phyloP scores from a whole-genome alignment of 1,140 invertebrate genomes.

The Drosophila sp. region DNA sequence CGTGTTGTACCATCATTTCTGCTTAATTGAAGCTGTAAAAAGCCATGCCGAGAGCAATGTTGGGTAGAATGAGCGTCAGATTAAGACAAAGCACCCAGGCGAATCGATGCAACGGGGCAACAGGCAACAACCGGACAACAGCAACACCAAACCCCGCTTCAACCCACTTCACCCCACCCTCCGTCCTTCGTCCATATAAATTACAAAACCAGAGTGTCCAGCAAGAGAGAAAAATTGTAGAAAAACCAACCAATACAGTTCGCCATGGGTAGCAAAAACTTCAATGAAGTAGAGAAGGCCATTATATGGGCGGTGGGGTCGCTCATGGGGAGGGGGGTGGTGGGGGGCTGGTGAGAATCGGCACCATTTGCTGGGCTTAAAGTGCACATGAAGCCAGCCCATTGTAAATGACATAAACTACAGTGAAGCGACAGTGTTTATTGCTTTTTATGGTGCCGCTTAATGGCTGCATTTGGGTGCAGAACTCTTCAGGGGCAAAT shows the following conservation, averaged over 20 bases:
- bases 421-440: conserved; percentile 67
- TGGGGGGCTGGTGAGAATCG: conserved; percentile 6
- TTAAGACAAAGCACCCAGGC: conserved; percentile 73
- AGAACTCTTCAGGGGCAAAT: not conserved
- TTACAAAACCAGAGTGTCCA: conserved; percentile 43
- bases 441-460: conserved; percentile 73
- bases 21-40: conserved; percentile 68
- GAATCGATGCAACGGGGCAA: conserved; percentile 39
- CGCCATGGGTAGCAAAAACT: conserved; percentile 41
- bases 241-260: conserved; percentile 15
- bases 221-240: conserved; percentile 26
- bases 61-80: conserved; percentile 62
- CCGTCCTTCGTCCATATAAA: conserved; percentile 48
- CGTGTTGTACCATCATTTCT: conserved; percentile 41
- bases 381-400: conserved; percentile 52
- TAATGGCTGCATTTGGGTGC: conserved; percentile 65
- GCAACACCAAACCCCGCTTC: not conserved
- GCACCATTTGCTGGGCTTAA: conserved; percentile 55
- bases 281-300: conserved; percentile 44
- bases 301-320: conserved; percentile 22
- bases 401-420: conserved; percentile 74
- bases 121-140: conserved; percentile 31
- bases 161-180: conserved; percentile 8
- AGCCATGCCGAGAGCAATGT: conserved; percentile 47
- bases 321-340: not conserved